A percentile compares a stretch with the other conserved stretches of the same genome.
Conservation (phyloP, 2,797 vertebrate species). For the Ceryle rudis region DNA sequence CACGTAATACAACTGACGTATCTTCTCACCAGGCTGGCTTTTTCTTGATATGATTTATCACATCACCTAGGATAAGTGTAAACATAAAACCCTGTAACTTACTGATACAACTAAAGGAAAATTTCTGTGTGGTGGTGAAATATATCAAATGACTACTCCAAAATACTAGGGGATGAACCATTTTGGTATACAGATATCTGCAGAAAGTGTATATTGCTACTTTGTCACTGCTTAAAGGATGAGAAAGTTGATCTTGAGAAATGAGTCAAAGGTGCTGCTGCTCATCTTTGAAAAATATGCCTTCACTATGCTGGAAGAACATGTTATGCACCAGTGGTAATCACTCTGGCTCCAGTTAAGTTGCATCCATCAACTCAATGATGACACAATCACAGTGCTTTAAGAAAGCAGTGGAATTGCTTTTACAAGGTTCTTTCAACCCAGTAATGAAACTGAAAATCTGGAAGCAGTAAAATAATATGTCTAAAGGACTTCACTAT, state of each 20-base stretch:
- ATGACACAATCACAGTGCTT: not conserved
- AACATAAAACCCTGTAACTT: not conserved
- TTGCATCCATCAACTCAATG: not conserved
- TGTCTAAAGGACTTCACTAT: not conserved
- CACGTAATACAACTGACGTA: not conserved
- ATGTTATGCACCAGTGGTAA: not conserved
- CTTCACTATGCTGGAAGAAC: not conserved
- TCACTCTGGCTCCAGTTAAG: not conserved
- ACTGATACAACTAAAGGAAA: not conserved
- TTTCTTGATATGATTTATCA: not conserved
- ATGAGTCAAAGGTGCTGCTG: not conserved
- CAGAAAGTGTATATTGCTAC: not conserved
- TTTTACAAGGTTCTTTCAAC: not conserved
- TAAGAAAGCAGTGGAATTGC: not conserved
- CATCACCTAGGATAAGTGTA: not conserved
- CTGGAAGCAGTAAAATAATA: not conserved
- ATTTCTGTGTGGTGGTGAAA: not conserved
- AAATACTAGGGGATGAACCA: not conserved
- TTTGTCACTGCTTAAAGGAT: not conserved
- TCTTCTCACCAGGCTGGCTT: not conserved
- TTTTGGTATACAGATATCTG: not conserved
- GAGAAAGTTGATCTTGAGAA: not conserved
- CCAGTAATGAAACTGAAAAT: not conserved
- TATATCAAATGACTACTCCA: not conserved
- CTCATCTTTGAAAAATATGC: not conserved